Conservation (phyloP, 2,888 invertebrate species). For the Linnaemya vulpina region DNA sequence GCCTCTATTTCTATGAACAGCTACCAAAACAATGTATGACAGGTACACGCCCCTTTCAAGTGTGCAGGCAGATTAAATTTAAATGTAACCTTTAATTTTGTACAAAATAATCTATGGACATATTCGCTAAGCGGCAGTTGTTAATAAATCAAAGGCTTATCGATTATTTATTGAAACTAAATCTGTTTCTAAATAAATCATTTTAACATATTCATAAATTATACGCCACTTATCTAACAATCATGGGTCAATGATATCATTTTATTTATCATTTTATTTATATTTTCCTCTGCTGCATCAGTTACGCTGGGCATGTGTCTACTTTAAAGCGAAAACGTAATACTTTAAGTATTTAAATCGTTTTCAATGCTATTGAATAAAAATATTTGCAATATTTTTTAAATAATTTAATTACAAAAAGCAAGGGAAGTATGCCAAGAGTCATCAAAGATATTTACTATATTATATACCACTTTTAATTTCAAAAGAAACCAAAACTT, state of each 20-base stretch:
- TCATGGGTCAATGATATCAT: conserved; percentile 69
- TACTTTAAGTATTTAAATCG: conserved; percentile 56
- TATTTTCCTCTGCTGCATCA: conserved; percentile 46
- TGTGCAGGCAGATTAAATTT: too few relatives aligned
- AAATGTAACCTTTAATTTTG: too few relatives aligned
- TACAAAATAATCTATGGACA: background rate
- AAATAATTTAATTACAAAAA: conserved; percentile 28
- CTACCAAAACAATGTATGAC: too few relatives aligned
- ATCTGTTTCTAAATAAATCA: conserved; percentile 48
- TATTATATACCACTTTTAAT: too few relatives aligned
- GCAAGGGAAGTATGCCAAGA: background rate
- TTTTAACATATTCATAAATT: conserved; percentile 64
- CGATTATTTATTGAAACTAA: background rate
- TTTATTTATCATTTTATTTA: conserved; percentile 28
- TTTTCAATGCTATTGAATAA: conserved; percentile 56
- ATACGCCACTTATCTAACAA: conserved; percentile 48
- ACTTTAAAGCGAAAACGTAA: conserved; percentile 24
- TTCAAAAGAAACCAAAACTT: background rate
- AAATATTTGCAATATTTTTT: conserved; percentile 41
- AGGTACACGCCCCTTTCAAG: too few relatives aligned
- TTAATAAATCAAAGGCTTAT: background rate
- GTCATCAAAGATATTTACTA: background rate
- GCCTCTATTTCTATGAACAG: too few relatives aligned
- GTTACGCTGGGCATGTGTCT: background rate
- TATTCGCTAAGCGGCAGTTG: background rate